phyloP scores from a whole-genome alignment of 2,888 invertebrate genomes.

The Villa cingulata region DNA sequence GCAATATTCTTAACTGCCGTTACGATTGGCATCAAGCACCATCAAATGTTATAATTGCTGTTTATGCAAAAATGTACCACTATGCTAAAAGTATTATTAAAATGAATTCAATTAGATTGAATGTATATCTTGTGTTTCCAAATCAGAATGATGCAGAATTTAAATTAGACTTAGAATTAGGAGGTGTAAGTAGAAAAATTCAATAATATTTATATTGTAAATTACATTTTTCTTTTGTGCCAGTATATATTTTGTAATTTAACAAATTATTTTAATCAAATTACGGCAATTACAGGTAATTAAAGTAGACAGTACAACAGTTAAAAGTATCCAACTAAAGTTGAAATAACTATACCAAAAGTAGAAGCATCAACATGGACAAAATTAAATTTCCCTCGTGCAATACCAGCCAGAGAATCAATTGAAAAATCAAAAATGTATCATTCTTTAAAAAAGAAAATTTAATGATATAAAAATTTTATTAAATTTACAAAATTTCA shows the following conservation, averaged over 20 bases:
- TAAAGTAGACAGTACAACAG: constrained; percentile 53
- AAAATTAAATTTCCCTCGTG: constrained; percentile 51
- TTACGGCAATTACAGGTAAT: constrained; percentile 71
- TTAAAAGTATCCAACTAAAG: constrained; percentile 71
- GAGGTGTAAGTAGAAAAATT: constrained; percentile 51
- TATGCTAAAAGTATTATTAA: constrained; percentile 61
- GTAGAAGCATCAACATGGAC: constrained; percentile 73
- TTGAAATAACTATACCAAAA: constrained; percentile 84
- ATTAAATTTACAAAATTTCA: too few species aligned
- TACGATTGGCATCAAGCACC: constrained; percentile 95
- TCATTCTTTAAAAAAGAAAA: too few species aligned
- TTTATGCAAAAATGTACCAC: constrained; percentile 84
- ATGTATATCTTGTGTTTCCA: constrained; percentile 61
- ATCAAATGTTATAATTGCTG: constrained; percentile 65
- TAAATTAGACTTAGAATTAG: constrained; percentile 61
- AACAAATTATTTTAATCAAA: too few species aligned
- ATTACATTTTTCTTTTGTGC: background rate
- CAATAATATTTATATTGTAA: too few species aligned
- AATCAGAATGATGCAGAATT: constrained; percentile 58
- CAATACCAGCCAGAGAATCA: constrained; percentile 18
- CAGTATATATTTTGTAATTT: too few species aligned
- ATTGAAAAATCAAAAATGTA: too few species aligned
- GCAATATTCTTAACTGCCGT: constrained; percentile 54
- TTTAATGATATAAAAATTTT: too few species aligned
- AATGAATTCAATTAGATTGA: constrained; percentile 70